These are phyloP conservation scores for Drosophila paulistorum DNA, from an alignment of 1,140 invertebrate species.

Conservation along the genomic window DNA sequence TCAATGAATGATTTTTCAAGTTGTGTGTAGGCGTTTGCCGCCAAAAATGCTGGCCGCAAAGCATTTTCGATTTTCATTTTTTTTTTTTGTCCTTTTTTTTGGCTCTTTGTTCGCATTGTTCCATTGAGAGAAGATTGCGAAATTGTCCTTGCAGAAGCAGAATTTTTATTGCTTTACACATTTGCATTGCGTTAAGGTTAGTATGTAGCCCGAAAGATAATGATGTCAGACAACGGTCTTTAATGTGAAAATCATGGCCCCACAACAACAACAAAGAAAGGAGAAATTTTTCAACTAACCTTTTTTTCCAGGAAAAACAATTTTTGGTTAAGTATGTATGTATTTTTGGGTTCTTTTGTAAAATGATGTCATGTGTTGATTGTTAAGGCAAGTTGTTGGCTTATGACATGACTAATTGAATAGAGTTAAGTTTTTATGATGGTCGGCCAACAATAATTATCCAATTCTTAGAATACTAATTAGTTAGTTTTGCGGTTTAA, in stretches of 20 bases:
- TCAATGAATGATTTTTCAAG: slow-evolving; percentile 77
- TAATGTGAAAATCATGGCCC: slow-evolving; percentile 3
- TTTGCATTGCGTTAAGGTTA: slow-evolving; percentile 36
- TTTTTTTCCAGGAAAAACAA: slow-evolving; percentile 8
- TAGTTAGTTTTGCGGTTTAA: not conserved
- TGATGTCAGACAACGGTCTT: not conserved
- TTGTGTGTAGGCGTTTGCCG: slow-evolving; percentile 73
- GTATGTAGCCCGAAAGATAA: not conserved
- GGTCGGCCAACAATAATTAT: not conserved
- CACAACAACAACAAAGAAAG: not conserved
- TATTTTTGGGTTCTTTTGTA: not conserved
- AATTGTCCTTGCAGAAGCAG: slow-evolving; percentile 5
- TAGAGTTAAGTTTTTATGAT: slow-evolving; percentile 26
- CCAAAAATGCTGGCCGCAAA: slow-evolving; percentile 62
- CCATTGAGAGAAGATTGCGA: slow-evolving; percentile 64
- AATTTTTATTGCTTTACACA: slow-evolving; percentile 46
- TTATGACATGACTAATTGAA: slow-evolving; percentile 22
- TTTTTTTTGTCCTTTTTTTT: not conserved
- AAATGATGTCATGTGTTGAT: slow-evolving; percentile 7
- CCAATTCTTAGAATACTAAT: slow-evolving; percentile 3
- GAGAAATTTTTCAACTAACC: slow-evolving; percentile 2
- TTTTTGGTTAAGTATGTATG: not conserved
- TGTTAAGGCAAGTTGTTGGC: slow-evolving; percentile 12
- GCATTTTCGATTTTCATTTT: not conserved
- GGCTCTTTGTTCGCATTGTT: slow-evolving; percentile 37